These are phyloP conservation scores for Scrobipalpa costella DNA, from an alignment of 2,888 invertebrate genomes.

Conservation along the genomic window DNA sequence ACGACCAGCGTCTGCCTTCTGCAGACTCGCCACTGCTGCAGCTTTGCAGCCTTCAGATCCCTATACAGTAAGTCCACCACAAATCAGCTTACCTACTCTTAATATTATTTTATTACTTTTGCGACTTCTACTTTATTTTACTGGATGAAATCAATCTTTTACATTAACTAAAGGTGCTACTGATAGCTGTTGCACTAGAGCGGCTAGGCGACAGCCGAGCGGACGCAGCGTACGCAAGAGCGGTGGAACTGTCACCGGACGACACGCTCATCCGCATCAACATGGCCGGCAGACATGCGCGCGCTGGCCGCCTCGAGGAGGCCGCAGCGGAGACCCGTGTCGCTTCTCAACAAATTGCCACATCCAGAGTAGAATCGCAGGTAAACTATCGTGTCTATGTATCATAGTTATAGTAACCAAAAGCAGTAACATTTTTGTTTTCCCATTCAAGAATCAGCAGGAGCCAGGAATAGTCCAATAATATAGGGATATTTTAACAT, in stretches of 20 bases:
- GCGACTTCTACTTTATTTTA: not conserved
- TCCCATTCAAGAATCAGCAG: too few species aligned
- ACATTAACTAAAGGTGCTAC: constrained; percentile 55
- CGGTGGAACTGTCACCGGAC: constrained; percentile 53
- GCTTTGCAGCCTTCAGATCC: constrained; percentile 65
- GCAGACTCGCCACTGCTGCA: constrained; percentile 66
- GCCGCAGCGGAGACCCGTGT: constrained; percentile 53
- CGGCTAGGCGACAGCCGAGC: constrained; percentile 63
- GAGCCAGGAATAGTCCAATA: not conserved
- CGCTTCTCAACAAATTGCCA: constrained; percentile 49
- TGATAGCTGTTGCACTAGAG: constrained; percentile 68
- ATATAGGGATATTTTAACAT: not conserved
- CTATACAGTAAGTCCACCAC: constrained; percentile 55
- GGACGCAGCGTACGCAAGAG: constrained; percentile 65
- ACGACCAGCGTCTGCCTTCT: constrained; percentile 69
- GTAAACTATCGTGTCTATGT: constrained; percentile 41
- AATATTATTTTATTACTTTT: too few species aligned
- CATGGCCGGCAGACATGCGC: constrained; percentile 61
- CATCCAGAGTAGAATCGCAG: constrained; percentile 59
- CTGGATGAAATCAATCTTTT: not conserved
- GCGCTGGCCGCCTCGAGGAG: constrained; percentile 52
- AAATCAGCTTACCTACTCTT: too few species aligned
- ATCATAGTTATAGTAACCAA: not conserved
- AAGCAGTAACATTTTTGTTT: not conserved
- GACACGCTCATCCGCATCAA: constrained; percentile 65